Evolutionary conservation across 2,113 vertebrate genomes (phyloP), one percentile per base, ranked within the genome.

Genomic region (Tragelaphus imberbis): DNA sequence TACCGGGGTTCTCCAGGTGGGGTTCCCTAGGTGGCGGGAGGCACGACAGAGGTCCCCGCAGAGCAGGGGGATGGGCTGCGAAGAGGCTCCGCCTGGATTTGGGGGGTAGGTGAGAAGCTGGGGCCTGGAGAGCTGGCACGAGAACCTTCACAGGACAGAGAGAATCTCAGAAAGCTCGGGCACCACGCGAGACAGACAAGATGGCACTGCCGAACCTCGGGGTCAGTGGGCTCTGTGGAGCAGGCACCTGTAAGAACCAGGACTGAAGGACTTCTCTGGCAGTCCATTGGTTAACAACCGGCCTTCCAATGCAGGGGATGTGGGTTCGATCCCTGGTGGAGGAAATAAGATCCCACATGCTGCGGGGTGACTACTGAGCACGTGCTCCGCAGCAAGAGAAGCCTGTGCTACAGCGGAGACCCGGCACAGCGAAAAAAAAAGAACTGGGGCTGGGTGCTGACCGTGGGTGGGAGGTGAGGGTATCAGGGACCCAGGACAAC

Each of bases 101-200:
- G 44, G 0, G 9, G 17, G 51, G 5, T 8, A 1, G 33, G 14
- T 21, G 47, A 47, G 49, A 27, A n/a, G 49, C 6, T 23, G 17
- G 28, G 36, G 27, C n/a, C 49, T 33, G 17, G n/a, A 55, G 49
- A 28, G 30, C 49, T 23, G 61, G 36, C 28, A 0, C 0, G 3
- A n/a, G 51, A 25, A 17, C 13, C 8, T 13, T 55, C 49, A n/a
- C 81, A 4, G 53, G 61, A 6, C 91, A 33, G 36, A 30, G 59
- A 11, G 80, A 3, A 8, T 28, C 25, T 27, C 19, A 53, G 58
- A 13, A 33, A 56, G 49, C 36, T 71, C 6, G 6, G 81, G 36
- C 40, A 8, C 5, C 0, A 3, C 17, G 2, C 1, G 2, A 19
- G 40, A 11, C 56, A 51, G 75, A n/a, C 2, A 3, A 11, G n/a